These are phyloP conservation scores for Anas acuta DNA, from an alignment of 2,797 vertebrate genomes.

Conservation along the genomic window DNA sequence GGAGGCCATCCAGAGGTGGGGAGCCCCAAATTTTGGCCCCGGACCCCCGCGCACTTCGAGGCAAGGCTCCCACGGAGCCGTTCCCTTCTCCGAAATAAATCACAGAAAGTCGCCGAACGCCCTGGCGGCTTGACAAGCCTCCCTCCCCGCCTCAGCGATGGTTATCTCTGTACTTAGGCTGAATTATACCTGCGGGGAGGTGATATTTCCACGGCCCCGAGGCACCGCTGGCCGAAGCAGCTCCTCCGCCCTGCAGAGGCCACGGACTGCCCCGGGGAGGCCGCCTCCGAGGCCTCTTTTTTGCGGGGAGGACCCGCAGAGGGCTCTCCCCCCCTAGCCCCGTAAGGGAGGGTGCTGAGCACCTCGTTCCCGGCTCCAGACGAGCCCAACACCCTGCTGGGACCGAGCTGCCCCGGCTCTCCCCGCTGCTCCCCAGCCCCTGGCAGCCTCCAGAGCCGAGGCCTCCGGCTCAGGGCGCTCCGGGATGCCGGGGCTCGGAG, in stretches of 20 bases:
- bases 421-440: neutral
- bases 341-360: neutral
- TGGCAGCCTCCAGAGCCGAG: neutral
- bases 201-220: constrained; percentile 11
- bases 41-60: too few species aligned
- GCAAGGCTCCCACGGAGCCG: neutral
- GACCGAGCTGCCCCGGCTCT: neutral
- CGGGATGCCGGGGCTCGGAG: neutral
- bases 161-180: constrained; percentile 36
- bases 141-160: neutral
- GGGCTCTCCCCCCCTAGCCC: neutral
- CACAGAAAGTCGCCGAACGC: neutral
- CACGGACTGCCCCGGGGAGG: neutral
- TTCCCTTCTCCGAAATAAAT: neutral
- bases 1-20: too few species aligned
- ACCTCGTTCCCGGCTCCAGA: neutral
- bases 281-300: fast-evolving
- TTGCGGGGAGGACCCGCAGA: neutral
- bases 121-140: neutral
- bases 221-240: neutral
- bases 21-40: fast-evolving
- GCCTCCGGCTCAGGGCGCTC: too few species aligned
- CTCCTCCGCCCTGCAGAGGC: neutral
- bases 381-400: neutral
- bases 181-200: constrained; percentile 22